These are phyloP conservation scores for Eulemur macaco DNA, from an alignment of 2,113 vertebrate species.

Conservation along the genomic window DNA sequence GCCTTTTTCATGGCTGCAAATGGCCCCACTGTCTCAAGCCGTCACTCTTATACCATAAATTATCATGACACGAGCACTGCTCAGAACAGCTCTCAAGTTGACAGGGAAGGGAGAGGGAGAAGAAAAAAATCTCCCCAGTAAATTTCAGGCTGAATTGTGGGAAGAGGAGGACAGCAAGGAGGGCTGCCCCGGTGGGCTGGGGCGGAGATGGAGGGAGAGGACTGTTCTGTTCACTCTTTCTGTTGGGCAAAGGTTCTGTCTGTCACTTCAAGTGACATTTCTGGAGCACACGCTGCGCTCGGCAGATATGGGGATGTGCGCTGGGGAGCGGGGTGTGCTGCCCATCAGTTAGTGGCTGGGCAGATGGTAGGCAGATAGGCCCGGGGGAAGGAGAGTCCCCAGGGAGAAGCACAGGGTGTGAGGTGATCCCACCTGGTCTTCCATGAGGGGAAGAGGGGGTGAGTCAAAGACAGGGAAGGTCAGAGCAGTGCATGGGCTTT, in stretches of 20 bases:
- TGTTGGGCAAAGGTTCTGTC: background rate
- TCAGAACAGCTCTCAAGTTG: background rate
- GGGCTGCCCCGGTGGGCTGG: background rate
- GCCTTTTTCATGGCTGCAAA: background rate
- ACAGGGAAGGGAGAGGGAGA: constrained; percentile 23
- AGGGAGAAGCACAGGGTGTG: background rate
- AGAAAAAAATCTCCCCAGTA: background rate
- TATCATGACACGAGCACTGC: background rate
- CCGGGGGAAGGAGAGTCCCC: rapidly evolving
- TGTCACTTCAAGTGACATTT: background rate
- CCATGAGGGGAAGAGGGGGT: background rate
- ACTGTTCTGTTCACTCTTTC: no score
- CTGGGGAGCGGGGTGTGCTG: rapidly evolving
- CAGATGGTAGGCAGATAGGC: background rate
- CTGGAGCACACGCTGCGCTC: background rate
- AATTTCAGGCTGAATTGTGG: background rate
- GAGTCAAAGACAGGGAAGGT: background rate
- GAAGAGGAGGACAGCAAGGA: background rate
- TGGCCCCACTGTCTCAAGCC: background rate
- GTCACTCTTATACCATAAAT: background rate
- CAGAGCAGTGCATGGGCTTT: background rate
- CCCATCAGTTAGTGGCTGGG: background rate
- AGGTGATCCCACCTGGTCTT: background rate
- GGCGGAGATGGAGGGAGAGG: background rate
- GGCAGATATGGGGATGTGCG: rapidly evolving